phyloP scores from a whole-genome alignment of 2,888 invertebrate genomes.

The Listrodromus nycthemerus region DNA sequence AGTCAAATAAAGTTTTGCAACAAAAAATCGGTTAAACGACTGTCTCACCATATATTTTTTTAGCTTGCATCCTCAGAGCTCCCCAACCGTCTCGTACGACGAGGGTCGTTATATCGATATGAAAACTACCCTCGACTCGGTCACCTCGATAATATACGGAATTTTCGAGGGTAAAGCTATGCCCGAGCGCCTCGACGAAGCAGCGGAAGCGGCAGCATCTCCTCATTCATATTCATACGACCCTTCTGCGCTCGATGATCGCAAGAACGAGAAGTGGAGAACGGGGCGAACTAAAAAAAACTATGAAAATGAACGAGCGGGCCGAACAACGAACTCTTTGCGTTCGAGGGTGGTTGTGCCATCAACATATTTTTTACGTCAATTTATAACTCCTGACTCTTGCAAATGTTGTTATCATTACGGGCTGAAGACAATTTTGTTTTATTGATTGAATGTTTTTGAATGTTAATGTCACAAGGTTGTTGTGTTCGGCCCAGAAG shows the following conservation, averaged over 20 bases:
- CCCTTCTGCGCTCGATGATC: constrained; percentile 69
- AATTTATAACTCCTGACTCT: background rate
- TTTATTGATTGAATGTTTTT: too few species aligned
- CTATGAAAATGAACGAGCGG: constrained; percentile 45
- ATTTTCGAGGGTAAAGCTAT: constrained; percentile 48
- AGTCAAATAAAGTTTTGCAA: background rate
- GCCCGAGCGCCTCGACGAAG: constrained; percentile 41
- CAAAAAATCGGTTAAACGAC: constrained; percentile 6
- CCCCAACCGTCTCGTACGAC: constrained; percentile 3
- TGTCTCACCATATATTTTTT: background rate
- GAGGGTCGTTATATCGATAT: constrained; percentile 21
- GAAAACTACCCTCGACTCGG: constrained; percentile 23
- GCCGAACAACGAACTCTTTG: constrained; percentile 37
- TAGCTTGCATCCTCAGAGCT: background rate
- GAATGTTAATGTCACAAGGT: too few species aligned
- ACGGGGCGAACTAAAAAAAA: constrained; percentile 43
- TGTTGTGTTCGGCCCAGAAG: too few species aligned
- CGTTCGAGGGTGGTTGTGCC: constrained; percentile 10
- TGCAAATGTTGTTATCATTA: too few species aligned
- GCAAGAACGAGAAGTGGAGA: constrained; percentile 51
- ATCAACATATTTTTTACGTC: constrained; percentile 43
- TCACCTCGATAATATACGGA: constrained; percentile 46
- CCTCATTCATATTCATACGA: constrained; percentile 73
- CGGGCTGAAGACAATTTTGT: too few species aligned
- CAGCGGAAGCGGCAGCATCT: constrained; percentile 51